phyloP scores from a whole-genome alignment of 2,797 vertebrate genomes.

The Cichlasoma orientale region DNA sequence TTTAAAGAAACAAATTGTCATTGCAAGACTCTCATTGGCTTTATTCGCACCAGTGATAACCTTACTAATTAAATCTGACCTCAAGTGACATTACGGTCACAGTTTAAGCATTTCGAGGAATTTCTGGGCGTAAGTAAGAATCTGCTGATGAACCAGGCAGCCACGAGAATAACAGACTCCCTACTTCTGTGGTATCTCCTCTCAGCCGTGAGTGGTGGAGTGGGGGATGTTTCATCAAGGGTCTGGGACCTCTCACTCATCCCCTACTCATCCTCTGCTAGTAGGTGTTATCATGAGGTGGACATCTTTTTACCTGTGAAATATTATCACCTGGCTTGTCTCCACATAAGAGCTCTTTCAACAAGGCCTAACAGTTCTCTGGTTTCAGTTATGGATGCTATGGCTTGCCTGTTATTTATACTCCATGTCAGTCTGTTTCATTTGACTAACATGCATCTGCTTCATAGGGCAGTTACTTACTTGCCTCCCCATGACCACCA shows the following conservation, averaged over 20 bases:
- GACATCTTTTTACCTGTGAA: slow-evolving; percentile 75
- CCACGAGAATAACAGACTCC: slow-evolving; percentile 75
- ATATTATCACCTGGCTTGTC: slow-evolving; percentile 68
- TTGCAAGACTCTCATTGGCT: slow-evolving; percentile 2
- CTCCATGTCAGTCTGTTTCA: slow-evolving; percentile 29
- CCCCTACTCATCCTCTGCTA: slow-evolving; percentile 67
- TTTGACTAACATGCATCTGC: slow-evolving; percentile 27
- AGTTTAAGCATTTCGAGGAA: slow-evolving; percentile 20
- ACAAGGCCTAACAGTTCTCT: slow-evolving; percentile 58
- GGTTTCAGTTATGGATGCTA: slow-evolving; percentile 57
- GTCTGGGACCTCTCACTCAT: slow-evolving; percentile 75
- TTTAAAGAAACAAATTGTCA: slow-evolving; percentile 11
- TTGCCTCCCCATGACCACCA: neutral
- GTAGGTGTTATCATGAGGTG: slow-evolving; percentile 51
- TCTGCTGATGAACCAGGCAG: slow-evolving; percentile 72
- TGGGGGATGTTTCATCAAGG: neutral
- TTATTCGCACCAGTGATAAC: slow-evolving; percentile 21
- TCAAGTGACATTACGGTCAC: slow-evolving; percentile 29
- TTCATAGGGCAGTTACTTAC: slow-evolving; percentile 18
- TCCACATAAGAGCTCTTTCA: slow-evolving; percentile 61
- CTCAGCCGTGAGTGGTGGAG: slow-evolving; percentile 48
- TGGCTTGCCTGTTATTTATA: slow-evolving; percentile 71
- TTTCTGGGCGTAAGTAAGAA: slow-evolving; percentile 51
- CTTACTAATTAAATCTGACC: slow-evolving; percentile 59
- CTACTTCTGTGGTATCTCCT: slow-evolving; percentile 70